Evolutionary conservation across 2,797 vertebrate species (phyloP).

Genomic region (Chromobotia macracanthus): DNA sequence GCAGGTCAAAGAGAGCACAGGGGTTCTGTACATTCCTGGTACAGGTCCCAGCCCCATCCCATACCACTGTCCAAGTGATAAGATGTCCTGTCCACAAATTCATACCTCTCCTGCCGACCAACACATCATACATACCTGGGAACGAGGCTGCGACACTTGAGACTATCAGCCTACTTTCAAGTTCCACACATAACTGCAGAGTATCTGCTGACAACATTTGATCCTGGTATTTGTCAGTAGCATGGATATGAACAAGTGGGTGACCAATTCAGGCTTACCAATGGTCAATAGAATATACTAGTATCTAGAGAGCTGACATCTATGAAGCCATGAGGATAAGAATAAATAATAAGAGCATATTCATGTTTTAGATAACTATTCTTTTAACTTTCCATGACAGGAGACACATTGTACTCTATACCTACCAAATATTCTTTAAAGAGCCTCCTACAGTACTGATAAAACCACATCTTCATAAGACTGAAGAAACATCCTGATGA

Average conservation of each 20-base stretch:
- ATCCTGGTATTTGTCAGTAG: slow-evolving; percentile 20
- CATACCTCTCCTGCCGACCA: not conserved
- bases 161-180: slow-evolving; percentile 5
- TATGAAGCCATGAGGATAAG: too few relatives aligned
- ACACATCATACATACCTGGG: not conserved
- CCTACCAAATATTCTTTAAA: too few relatives aligned
- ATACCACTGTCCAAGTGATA: not conserved
- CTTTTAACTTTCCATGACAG: too few relatives aligned
- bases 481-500: slow-evolving; percentile 1
- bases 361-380: too few relatives aligned
- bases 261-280: too few relatives aligned
- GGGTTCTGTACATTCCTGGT: not conserved
- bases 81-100: slow-evolving; percentile 25
- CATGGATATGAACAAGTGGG: too few relatives aligned
- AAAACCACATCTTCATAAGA: not conserved
- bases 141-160: not conserved
- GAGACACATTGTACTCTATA: too few relatives aligned
- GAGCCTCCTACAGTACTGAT: not conserved
- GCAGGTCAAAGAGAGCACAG: not conserved
- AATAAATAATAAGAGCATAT: too few relatives aligned
- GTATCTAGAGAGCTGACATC: too few relatives aligned
- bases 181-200: not conserved
- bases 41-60: slow-evolving; percentile 9
- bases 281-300: too few relatives aligned
- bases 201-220: slow-evolving; percentile 3